Base-by-base conservation (phyloP, 2,113 vertebrate species). In the Kryptolebias marmoratus region DNA sequence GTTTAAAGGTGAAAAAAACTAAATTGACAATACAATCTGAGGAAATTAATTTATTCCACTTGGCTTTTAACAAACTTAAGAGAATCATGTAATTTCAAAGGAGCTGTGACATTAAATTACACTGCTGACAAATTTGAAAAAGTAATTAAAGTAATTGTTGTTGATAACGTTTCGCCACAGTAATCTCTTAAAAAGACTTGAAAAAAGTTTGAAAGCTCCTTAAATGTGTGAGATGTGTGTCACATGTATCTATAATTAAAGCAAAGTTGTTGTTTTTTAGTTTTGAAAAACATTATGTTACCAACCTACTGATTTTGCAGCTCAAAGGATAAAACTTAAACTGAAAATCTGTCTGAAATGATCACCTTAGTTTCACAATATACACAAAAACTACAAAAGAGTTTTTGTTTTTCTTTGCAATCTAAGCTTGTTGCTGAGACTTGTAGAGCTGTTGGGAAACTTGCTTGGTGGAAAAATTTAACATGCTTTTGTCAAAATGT, bases 301-400 rank as follows among this genome's bases (percentile, higher is more conserved):
- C 27, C 27, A 61, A 12, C 49, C 42, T 70, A 55, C 60, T 61
- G 62, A 18, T 60, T 71, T 77, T 22, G 55, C 55, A 71, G 68
- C 62, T 61, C 13, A 77, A 48, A 22, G 62, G 62, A 66, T 44
- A 18, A 66, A 16, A 60, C 13, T 44, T 52, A 36, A 9, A 44
- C 15, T 39, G 31, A 10, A 56, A 64, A 64, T 47, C 5, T 64
- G 31, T 50, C 56, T 69, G 44, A 32, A 53, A 54, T 42, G 30
- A 11, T 55, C 16, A 77, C 58, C 44, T 63, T 15, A 45, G 32
- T 32, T 61, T 61, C 50, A 61, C 36, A 18, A 14, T 11, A n/a
- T 3, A 47, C 42, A 14, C 15, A 18, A 32, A 66, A 67, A 28
- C 53, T 45, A 27, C 32, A 27, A 53, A 70, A 22, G 27, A 44